Conservation (phyloP, 2,888 invertebrate genomes). For the Girardia tigrina region DNA sequence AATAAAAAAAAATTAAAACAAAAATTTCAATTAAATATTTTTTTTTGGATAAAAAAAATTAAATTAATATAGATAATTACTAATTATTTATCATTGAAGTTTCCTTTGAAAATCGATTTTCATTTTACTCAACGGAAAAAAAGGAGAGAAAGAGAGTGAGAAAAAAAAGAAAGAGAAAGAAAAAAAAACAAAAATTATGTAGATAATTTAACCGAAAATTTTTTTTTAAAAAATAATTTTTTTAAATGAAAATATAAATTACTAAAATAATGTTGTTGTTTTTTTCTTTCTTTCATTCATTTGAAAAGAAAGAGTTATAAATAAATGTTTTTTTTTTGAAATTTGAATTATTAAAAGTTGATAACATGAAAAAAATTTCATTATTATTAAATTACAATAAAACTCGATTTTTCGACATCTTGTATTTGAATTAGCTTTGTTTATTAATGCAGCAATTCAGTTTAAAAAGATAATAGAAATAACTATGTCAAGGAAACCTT, state of each 20-base stretch:
- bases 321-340: too few relatives aligned
- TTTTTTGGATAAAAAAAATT: too few relatives aligned
- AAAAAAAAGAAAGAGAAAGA: too few relatives aligned
- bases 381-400: neutral
- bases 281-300: neutral
- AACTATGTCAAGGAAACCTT: constrained; percentile 16
- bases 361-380: neutral
- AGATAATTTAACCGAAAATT: too few relatives aligned
- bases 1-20: too few relatives aligned
- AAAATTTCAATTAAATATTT: too few relatives aligned
- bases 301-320: neutral
- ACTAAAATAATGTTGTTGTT: neutral
- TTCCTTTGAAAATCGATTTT: constrained; percentile 14
- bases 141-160: neutral
- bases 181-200: too few relatives aligned
- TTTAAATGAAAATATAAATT: neutral
- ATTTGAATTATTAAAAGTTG: neutral
- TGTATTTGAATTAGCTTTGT: neutral
- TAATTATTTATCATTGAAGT: constrained; percentile 15
- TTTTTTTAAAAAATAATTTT: too few relatives aligned
- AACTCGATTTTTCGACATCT: neutral
- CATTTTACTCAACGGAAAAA: neutral
- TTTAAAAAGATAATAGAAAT: constrained; percentile 19
- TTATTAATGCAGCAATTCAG: constrained; percentile 20
- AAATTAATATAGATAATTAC: neutral